Percentiles rank a stretch among this genome's conserved stretches.
Evolutionary conservation across 2,888 invertebrate genomes (phyloP).

Genomic region (Meta bourneti): DNA sequence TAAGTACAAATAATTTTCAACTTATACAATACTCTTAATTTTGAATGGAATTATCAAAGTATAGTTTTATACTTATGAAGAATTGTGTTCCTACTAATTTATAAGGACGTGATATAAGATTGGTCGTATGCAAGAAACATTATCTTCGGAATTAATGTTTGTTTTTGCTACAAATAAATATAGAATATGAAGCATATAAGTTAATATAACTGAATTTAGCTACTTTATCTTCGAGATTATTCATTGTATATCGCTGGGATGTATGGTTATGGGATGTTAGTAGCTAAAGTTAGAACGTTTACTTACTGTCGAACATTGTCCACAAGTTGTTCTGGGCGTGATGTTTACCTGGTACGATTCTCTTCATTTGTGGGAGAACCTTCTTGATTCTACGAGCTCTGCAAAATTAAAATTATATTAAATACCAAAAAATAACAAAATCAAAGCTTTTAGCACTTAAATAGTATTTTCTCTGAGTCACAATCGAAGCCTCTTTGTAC

Average conservation of each 20-base stretch:
- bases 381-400: conserved; percentile 56
- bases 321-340: conserved; percentile 35
- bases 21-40: too few relatives aligned
- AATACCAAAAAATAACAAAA: background rate
- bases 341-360: conserved; percentile 23
- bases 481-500: too few relatives aligned
- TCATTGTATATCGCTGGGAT: background rate
- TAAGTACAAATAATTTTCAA: too few relatives aligned
- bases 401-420: background rate
- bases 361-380: conserved; percentile 49
- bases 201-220: too few relatives aligned
- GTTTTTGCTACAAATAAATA: background rate
- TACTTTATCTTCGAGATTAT: background rate
- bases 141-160: background rate
- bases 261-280: background rate
- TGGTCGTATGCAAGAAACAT: background rate
- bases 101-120: too few relatives aligned
- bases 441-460: too few relatives aligned
- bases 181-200: background rate
- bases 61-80: too few relatives aligned
- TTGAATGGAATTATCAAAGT: too few relatives aligned
- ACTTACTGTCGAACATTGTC: conserved; percentile 58
- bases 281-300: too few relatives aligned
- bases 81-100: too few relatives aligned
- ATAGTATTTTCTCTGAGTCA: too few relatives aligned